Evolutionary conservation across 2,797 vertebrate species (phyloP), one percentile per base, ranked within the genome.

Genomic region (Chaetophractus vellerosus): DNA sequence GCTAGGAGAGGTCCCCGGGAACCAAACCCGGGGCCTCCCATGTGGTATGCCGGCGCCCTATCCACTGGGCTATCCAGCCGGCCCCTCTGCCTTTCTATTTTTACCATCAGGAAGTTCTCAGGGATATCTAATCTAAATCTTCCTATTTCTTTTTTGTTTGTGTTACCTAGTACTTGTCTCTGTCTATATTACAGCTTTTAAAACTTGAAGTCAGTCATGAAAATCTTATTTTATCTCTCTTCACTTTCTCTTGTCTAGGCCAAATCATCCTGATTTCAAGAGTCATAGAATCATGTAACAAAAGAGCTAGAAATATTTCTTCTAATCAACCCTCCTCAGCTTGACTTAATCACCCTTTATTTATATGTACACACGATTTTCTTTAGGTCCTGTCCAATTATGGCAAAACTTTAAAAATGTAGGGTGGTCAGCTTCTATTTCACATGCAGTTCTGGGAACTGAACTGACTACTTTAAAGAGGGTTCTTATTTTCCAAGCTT

Each of bases 351-450:
- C 7, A 6, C 10, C 50, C 11, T 90, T 63, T 75, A 28, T 89
- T 81, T 57, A 24, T 33, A 21, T 24, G 68, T 14, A 28, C 33
- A 61, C 90, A 7, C 41, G 28, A 55, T 23, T 84, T 81, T 38
- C 82, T 80, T 91, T 50, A 50, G 50, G 45, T 48, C 36, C 24
- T 79, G 16, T 63, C 48, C 61, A 81, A 1, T 68, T 95, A 59
- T 83, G 50, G 19, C 19, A 88, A 75, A 59, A 63, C 50, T 71
- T 93, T 83, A 23, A 19, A 72, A 63, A 80, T 72, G 33, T 76
- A 26, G 41, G 41, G 45, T 24, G 33, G 38, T 90, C 19, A 71
- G 50, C 86, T 85, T 89, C 64, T 81, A 26, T 87, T 89, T 87
- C 63, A 66, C 55, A 63, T 41, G 33, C 8, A n/a, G 63, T 57